Evolutionary conservation across 2,113 vertebrate genomes (phyloP), one percentile per base, ranked within the genome.

Genomic region (Phycodurus eques): DNA sequence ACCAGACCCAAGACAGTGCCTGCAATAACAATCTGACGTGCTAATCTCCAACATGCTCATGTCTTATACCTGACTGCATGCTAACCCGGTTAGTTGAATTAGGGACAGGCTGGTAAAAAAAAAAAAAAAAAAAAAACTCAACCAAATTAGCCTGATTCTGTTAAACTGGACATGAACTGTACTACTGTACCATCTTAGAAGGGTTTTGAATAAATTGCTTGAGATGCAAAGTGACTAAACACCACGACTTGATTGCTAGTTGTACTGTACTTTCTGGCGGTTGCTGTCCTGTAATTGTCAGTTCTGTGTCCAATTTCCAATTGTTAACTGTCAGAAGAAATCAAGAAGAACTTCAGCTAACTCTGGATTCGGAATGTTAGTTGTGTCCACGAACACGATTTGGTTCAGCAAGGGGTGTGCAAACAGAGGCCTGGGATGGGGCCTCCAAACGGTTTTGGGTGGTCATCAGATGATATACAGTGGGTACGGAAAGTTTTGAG

Each of bases 51-150:
- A 88, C 79, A 73, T 88, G 77, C 74, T 87, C 85, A 75, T 67
- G 68, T 71, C 80, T 76, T 83, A 82, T 89, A 77, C 76, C 78
- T 68, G 77, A 78, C 85, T 83, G 84, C 83, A 83, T 80, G 86
- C 80, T 89, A 82, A 89, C 81, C 72, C 73, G 47, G 68, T 86
- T 68, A 71, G 20, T 65, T 44, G 20, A 59, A 59, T 10, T 19
- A 19, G 14, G 31, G 20, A 19, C 62, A 43, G 39, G 27, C 27
- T 61, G 31, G 27, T 61, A 62, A 57, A 49, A 49, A 49, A 49
- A 49, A 7, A 53, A 20, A n/a, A n/a, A n/a, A 15, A 54, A 54
- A 54, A 19, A 19, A 54, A 54, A 54, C 19, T 17, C n/a, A 11
- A 56, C n/a, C 3, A 57, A 57, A 57, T 57, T 2, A 27, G 22